Percentiles rank a stretch among this genome's conserved stretches.
Evolutionary conservation across 2,113 vertebrate species (phyloP).

Genomic region (cattle (Bos taurus)): DNA sequence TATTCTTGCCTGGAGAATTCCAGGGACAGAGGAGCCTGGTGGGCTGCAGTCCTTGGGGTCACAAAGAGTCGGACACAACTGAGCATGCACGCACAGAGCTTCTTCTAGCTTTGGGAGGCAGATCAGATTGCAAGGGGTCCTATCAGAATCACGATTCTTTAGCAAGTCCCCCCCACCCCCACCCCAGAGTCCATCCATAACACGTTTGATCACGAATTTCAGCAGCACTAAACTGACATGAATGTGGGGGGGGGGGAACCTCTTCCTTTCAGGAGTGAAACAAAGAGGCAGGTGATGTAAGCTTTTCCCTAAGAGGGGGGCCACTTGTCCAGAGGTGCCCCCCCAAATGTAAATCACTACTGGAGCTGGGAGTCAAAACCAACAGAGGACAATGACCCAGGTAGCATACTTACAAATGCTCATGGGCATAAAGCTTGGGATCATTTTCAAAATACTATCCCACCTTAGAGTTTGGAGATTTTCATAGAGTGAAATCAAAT

Average conservation of each 20-base stretch:
- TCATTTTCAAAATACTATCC: not conserved
- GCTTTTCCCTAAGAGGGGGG: not conserved
- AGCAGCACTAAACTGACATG: not conserved
- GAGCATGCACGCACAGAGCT: not conserved
- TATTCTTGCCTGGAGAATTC: not conserved
- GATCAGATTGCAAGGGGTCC: not conserved
- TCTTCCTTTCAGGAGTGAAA: not conserved
- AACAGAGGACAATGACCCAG: not conserved
- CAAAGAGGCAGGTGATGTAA: too few relatives aligned
- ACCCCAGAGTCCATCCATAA: too few relatives aligned
- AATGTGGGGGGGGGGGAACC: too few relatives aligned
- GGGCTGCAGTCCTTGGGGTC: not conserved
- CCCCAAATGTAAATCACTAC: not conserved
- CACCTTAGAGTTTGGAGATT: not conserved
- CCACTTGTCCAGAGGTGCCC: not conserved
- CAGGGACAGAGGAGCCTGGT: not conserved
- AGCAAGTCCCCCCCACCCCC: not conserved
- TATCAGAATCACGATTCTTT: not conserved
- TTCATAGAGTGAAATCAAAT: not conserved
- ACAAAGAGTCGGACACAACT: not conserved
- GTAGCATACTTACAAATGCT: not conserved
- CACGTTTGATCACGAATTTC: not conserved
- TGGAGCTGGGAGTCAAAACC: not conserved
- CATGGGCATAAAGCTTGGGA: not conserved
- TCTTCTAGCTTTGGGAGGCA: not conserved